Evolutionary conservation across 2,797 vertebrate genomes (phyloP), one percentile per base, ranked within the genome.

Genomic region (Phalloptychus januarius): DNA sequence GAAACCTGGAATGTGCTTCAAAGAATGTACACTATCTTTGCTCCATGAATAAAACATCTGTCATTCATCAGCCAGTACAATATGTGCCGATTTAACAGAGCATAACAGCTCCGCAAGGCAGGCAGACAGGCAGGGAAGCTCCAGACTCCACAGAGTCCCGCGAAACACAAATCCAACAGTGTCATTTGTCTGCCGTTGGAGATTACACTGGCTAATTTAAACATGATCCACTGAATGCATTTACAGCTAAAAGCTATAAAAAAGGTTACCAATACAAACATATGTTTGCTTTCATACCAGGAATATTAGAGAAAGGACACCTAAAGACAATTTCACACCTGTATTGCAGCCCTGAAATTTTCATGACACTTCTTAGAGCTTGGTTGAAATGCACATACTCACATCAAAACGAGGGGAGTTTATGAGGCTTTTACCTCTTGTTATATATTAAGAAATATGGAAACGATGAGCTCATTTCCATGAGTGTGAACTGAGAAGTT

Each of bases 1-100:
- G 94, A 95, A 95, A 93, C 87, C 92, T 93, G 94, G 93, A 95
- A 95, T 94, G 93, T 87, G 88, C 91, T 93, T 93, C 89, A 92
- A 94, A 94, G 88, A 93, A 94, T 91, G 86, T 80, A 80, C 87
- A 91, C 84, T 88, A 92, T 95, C 92, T 94, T 89, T 84, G 78
- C 79, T 81, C 86, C 85, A 90, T 93, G 91, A 93, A 94, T 93
- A 94, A 93, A 94, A 94, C 92, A 94, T 95, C 91, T 93, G 93
- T 92, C 93, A 91, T 92, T 95, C 91, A 94, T 93, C 92, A 91
- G 85, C 73, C 75, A 20, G 91, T 84, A 91, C 86, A 92, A 90
- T 89, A 87, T 92, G 90, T 91, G 88, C 81, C 28, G 80, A 92
- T 94, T 93, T 92, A 93, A 86, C 84, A 46, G 74, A 90, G 88